Evolutionary conservation across 2,888 invertebrate genomes (phyloP).

Genomic region (Strigamia crassipes): DNA sequence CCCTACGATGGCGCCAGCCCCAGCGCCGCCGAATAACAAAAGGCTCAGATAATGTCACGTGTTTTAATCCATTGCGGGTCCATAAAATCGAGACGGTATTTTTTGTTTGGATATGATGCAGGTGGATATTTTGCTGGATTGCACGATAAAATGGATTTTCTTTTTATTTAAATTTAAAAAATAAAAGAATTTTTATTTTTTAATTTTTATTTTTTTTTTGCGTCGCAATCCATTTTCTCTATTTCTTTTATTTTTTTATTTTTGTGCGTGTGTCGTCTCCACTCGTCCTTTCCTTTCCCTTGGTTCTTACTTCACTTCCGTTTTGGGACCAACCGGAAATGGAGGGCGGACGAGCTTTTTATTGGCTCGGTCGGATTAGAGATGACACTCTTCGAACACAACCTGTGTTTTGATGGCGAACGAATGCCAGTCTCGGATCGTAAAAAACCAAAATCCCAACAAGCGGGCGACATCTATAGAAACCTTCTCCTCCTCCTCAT

Average conservation of each 20-base stretch:
- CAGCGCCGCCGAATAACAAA: conserved; percentile 34
- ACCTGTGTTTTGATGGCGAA: conserved; percentile 42
- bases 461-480: conserved; percentile 37
- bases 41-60: conserved; percentile 40
- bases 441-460: conserved; percentile 42
- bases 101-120: not conserved
- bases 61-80: conserved; percentile 22
- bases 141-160: too few relatives aligned
- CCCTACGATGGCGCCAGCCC: conserved; percentile 28
- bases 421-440: conserved; percentile 34
- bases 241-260: not conserved
- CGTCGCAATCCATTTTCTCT: conserved; percentile 9
- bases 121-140: not conserved
- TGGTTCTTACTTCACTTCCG: conserved; percentile 37
- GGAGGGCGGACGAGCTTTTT: conserved; percentile 42
- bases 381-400: conserved; percentile 42
- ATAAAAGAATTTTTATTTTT: not conserved
- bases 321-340: conserved; percentile 29
- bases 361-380: conserved; percentile 42
- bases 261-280: conserved; percentile 27
- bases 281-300: conserved; percentile 38
- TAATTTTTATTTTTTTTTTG: not conserved
- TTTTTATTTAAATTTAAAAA: not conserved
- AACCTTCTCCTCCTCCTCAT: not conserved
- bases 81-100: not conserved